These are phyloP conservation scores for Neosilurus hyrtlii DNA, from an alignment of 2,797 vertebrate genomes.

Conservation along the genomic window DNA sequence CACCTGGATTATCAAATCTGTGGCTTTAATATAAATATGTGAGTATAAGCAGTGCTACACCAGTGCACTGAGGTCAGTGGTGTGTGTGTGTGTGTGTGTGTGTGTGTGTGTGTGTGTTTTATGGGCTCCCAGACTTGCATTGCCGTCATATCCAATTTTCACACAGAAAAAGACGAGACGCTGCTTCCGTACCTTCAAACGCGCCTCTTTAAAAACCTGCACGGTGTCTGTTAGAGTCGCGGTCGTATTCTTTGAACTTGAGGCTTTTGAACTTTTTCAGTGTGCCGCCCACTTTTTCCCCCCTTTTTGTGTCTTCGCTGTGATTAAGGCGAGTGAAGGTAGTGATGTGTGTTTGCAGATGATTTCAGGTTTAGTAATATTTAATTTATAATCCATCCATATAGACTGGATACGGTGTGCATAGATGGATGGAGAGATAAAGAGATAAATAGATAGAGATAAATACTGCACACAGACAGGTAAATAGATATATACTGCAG, in stretches of 20 bases:
- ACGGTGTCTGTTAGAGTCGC: conserved; percentile 25
- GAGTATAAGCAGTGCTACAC: not conserved
- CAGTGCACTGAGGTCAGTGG: not conserved
- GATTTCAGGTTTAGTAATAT: not conserved
- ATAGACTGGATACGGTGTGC: not conserved
- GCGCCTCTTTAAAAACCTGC: not conserved
- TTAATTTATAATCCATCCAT: not conserved
- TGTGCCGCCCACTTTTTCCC: not conserved
- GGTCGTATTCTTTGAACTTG: conserved; percentile 26
- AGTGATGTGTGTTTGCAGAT: too few relatives aligned
- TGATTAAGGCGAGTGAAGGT: not conserved
- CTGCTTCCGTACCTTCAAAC: conserved; percentile 22
- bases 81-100: not conserved
- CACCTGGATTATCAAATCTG: not conserved
- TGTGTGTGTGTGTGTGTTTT: not conserved
- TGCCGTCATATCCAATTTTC: conserved; percentile 31
- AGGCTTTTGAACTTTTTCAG: conserved; percentile 29
- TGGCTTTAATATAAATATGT: not conserved
- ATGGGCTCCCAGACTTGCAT: not conserved
- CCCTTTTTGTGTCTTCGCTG: not conserved
- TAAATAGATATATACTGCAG: too few relatives aligned
- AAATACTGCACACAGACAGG: too few relatives aligned
- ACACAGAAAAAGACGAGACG: not conserved
- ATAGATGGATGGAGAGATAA: too few relatives aligned
- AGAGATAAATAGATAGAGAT: not conserved